Base-by-base conservation (phyloP, 2,113 vertebrate genomes). In the Neogobius melanostomus region DNA sequence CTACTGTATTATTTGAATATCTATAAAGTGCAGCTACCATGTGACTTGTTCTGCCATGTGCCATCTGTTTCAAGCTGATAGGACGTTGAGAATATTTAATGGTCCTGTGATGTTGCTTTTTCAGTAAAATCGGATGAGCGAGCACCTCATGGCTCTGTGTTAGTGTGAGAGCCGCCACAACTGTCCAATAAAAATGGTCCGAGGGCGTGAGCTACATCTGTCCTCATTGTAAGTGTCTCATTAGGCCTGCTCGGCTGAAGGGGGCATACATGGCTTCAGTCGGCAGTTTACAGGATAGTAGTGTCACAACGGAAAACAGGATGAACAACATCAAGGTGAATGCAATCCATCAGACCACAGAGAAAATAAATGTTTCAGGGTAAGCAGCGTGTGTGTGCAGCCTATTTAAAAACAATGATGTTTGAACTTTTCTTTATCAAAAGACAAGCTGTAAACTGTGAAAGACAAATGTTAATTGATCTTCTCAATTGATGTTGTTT, bases 301-400 rank as follows among this genome's bases (percentile, higher is more conserved):
- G 14, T 21, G 74, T 85, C 79, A 51, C 14, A 9, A 71, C 11
- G 72, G 79, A 82, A 74, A 82, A 83, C 85, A 82, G 85, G 82
- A 87, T 79, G 82, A 85, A 90, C 86, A 88, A 86, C 83, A 70
- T 82, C 76, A 89, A 86, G 84, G 86, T 87, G 85, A 90, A 72
- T 43, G 48, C 75, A 78, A 89, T 91, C 81, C 71, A 89, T 88
- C 82, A 84, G 73, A 66, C 64, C 67, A n/a, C 61, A 21, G 67
- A 66, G 79, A 50, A 82, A 89, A 83, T 79, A 11, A 84, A 82
- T 74, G 49, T 74, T 74, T 43, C 14, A 57, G 21, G 54, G 17
- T 17, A 6, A 17, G 10, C 16, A 54, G 17, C 16, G 17, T 8
- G 11, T 36, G 54, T 42, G 10, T 16, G 12, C 54, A 14, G 36